Base-by-base conservation (phyloP, 2,888 invertebrate species). In the Ectemnius lituratus region DNA sequence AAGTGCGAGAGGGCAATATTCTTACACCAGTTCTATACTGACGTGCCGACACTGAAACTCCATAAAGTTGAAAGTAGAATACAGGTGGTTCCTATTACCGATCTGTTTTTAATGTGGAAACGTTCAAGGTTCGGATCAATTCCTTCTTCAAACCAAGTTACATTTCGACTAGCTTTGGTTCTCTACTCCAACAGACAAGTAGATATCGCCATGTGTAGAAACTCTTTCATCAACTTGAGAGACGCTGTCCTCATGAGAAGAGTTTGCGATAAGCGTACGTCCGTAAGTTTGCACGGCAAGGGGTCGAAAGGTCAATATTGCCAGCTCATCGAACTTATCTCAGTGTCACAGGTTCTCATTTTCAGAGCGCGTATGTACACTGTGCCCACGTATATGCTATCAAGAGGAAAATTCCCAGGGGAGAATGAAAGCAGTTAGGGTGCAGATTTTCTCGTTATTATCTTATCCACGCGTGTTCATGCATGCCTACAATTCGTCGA, bases 261-360 rank as follows among this genome's bases (percentile, higher is more conserved):
- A 71, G 60, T 20, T 28, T 61, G 28, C 62, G 78, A 80, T 80
- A 80, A 76, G 72, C 37, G 37, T 37, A 4, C 72, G 28, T 45
- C 60, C 76, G 62, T 49, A 57, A 73, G 82, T 80, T 82, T 76
- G 72, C 78, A 75, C 73, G 72, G 71, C 66, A 20, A 61, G 70
- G 77, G 78, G 74, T 74, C 76, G 80, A 73, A 81, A 83, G 77
- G 81, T 83, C 83, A 82, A 83, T 83, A 83, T 83, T 83, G 80
- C 78, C 80, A 74, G 68, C 74, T 76, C 79, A 73, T 76, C 83
- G 82, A 79, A 76, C 77, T 83, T 82, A 83, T 82, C 83, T 83
- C 57, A 65, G 62, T 78, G 80, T 77, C 75, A 78, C 80, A 80
- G 78, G 67, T 80, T 75, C 78, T 69, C 80, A 70, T 67, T 69